phyloP scores from a whole-genome alignment of 2,888 invertebrate genomes.

The Eristalinus sepulchralis region DNA sequence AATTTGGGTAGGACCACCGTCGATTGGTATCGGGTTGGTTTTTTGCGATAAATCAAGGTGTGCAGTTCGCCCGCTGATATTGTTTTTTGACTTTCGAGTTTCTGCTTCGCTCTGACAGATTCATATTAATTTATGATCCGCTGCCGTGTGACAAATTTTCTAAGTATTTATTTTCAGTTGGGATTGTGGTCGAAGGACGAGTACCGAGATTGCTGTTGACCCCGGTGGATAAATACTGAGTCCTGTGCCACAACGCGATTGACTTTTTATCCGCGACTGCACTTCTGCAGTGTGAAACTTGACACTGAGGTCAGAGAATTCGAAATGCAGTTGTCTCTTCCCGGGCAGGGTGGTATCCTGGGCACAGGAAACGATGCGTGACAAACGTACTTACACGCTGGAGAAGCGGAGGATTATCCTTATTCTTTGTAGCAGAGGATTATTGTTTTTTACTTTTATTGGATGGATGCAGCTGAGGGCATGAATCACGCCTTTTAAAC shows the following conservation, averaged over 20 bases:
- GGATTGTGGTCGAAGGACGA: neutral
- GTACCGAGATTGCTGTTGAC: neutral
- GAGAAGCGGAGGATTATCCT: neutral
- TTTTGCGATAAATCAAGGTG: conserved; percentile 63
- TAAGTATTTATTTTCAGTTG: conserved; percentile 7
- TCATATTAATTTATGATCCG: conserved; percentile 67
- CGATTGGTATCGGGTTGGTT: conserved; percentile 57
- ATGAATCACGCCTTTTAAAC: too few relatives aligned
- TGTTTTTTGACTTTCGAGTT: conserved; percentile 8
- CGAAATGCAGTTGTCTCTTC: neutral
- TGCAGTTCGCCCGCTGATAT: conserved; percentile 27
- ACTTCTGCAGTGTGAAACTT: neutral
- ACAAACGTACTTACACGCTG: neutral
- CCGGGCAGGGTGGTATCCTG: neutral
- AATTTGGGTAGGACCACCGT: conserved; percentile 67
- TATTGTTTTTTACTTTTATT: neutral
- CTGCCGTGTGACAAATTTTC: conserved; percentile 50
- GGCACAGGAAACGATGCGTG: neutral
- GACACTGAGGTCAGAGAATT: neutral
- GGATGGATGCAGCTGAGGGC: neutral
- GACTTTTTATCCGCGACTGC: neutral
- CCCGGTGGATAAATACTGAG: neutral
- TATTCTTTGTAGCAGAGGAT: neutral
- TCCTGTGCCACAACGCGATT: neutral
- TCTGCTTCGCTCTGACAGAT: conserved; percentile 48